Evolutionary conservation across 2,797 vertebrate species (phyloP).

Genomic region (Allenopithecus nigroviridis): DNA sequence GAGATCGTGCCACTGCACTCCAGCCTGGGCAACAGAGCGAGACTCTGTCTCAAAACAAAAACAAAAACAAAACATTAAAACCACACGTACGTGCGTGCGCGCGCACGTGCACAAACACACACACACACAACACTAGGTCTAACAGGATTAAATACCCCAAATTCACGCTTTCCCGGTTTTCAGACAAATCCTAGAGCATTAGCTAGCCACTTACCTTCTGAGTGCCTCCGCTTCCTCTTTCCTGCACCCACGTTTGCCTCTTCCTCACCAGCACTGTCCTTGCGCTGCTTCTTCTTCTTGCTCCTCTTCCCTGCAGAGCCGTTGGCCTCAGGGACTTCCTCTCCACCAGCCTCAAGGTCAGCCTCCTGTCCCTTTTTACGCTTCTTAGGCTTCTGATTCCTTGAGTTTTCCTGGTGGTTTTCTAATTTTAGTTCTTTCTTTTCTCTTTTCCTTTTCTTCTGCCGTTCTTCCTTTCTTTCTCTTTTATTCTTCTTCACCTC

Average conservation of each 20-base stretch:
- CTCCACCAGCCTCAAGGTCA: conserved; percentile 71
- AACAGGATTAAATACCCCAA: not conserved
- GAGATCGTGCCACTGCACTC: too few species aligned
- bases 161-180: rapidly evolving
- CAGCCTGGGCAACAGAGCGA: too few species aligned
- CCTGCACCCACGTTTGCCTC: not conserved
- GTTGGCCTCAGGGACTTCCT: conserved; percentile 42
- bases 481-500: conserved; percentile 86
- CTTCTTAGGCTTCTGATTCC: conserved; percentile 80
- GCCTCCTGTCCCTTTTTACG: conserved; percentile 62
- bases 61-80: too few species aligned
- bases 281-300: conserved; percentile 78
- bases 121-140: not conserved
- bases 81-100: rapidly evolving
- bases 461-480: conserved; percentile 86
- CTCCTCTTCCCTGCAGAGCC: conserved; percentile 29
- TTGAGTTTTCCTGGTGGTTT: conserved; percentile 63
- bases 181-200: rapidly evolving
- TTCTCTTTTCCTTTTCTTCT: conserved; percentile 89
- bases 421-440: conserved; percentile 83
- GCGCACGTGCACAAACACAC: too few species aligned
- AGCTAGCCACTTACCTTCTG: conserved; percentile 73
- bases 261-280: not conserved
- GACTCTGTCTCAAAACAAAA: not conserved
- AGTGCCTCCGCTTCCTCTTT: conserved; percentile 76